Evolutionary conservation across 1,140 invertebrate genomes (phyloP).

Genomic region (Lepeophtheirus salmonis): DNA sequence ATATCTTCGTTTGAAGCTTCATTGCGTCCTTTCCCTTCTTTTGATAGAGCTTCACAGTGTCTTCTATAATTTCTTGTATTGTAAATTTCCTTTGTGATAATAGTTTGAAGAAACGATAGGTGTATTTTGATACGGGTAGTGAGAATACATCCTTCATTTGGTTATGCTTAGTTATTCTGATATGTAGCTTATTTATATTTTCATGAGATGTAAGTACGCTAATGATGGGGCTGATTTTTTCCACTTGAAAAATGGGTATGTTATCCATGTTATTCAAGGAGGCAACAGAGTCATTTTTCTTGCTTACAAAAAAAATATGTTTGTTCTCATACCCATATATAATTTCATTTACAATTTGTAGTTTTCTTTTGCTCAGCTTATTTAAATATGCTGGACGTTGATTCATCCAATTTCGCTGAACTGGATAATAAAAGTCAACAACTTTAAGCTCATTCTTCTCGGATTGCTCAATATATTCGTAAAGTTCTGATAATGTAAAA

Average conservation of each 20-base stretch:
- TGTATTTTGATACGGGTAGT: neutral
- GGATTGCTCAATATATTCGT: neutral
- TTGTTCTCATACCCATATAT: neutral
- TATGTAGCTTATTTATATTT: too few species aligned
- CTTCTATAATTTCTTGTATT: neutral
- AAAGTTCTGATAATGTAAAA: neutral
- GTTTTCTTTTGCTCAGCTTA: neutral
- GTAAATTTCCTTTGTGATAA: neutral
- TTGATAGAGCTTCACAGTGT: too few species aligned
- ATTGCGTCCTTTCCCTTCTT: neutral
- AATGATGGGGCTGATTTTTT: too few species aligned
- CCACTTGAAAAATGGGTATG: too few species aligned
- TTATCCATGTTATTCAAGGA: neutral
- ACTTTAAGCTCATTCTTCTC: neutral
- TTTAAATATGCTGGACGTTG: neutral
- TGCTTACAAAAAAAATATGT: neutral
- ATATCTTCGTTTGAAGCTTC: neutral
- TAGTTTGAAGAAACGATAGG: neutral
- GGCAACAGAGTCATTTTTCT: neutral
- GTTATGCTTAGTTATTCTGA: too few species aligned
- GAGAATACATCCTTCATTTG: neutral
- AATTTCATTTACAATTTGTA: neutral
- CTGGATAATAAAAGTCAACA: neutral
- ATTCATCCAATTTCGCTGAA: neutral
- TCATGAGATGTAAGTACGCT: too few species aligned